Conservation (phyloP, 2,888 invertebrate genomes). For the Volucella inflata region DNA sequence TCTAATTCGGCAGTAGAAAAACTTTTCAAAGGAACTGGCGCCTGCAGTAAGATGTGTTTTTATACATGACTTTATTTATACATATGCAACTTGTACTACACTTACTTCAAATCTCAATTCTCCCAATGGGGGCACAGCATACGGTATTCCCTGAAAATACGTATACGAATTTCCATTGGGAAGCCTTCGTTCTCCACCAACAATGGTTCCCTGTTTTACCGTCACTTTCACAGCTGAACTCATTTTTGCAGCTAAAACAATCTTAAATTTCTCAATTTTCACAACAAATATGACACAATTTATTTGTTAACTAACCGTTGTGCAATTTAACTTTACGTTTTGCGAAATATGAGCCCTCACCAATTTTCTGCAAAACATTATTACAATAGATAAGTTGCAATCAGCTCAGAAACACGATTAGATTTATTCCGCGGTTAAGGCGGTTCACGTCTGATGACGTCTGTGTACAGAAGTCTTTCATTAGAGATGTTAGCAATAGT, state of each 20-base stretch:
- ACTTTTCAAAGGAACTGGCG: slow-evolving; percentile 80
- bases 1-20: slow-evolving; percentile 80
- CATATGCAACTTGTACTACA: neutral
- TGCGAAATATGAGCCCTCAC: neutral
- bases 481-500: too few species aligned
- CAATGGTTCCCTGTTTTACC: slow-evolving; percentile 84
- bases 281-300: neutral
- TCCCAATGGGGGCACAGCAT: slow-evolving; percentile 85
- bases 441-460: too few species aligned
- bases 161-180: slow-evolving; percentile 83
- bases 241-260: slow-evolving; percentile 17
- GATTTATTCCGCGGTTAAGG: too few species aligned
- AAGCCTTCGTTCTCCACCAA: slow-evolving; percentile 83
- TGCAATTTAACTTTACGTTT: neutral
- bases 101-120: slow-evolving; percentile 82
- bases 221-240: slow-evolving; percentile 76
- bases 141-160: slow-evolving; percentile 85
- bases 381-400: neutral
- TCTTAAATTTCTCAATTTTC: neutral
- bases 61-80: neutral
- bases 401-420: neutral
- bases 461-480: too few species aligned
- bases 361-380: neutral
- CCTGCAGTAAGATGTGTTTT: slow-evolving; percentile 76
- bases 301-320: neutral